Percentiles rank a stretch among this genome's conserved stretches.
Conservation (phyloP, 2,888 invertebrate species). For the Lucinisca nassula region DNA sequence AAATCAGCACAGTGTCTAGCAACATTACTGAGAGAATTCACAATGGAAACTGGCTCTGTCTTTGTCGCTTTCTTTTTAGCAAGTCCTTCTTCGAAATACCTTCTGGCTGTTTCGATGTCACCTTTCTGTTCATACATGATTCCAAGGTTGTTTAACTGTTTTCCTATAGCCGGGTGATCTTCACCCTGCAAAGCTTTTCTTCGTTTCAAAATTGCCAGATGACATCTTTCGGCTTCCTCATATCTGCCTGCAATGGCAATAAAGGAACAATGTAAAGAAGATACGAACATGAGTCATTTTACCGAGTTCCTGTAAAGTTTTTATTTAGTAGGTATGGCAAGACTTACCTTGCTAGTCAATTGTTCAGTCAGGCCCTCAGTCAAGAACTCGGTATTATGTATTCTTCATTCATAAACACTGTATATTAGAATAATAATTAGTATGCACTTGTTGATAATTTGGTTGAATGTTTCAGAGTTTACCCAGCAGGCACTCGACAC, state of each 20-base stretch:
- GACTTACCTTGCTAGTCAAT: too few species aligned
- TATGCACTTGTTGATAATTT: too few species aligned
- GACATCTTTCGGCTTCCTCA: slow-evolving; percentile 71
- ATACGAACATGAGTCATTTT: too few species aligned
- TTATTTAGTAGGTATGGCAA: too few species aligned
- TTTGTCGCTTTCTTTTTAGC: slow-evolving; percentile 65
- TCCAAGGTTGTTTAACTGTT: slow-evolving; percentile 76
- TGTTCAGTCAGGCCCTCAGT: too few species aligned
- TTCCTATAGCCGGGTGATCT: slow-evolving; percentile 63
- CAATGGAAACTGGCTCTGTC: slow-evolving; percentile 57
- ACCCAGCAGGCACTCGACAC: too few species aligned
- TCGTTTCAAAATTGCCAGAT: slow-evolving; percentile 56
- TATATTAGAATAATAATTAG: too few species aligned
- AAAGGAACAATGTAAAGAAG: too few species aligned
- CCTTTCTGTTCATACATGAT: slow-evolving; percentile 70
- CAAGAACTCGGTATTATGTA: too few species aligned
- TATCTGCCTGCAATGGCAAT: slow-evolving; percentile 68
- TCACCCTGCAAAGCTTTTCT: slow-evolving; percentile 43
- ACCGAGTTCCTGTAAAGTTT: too few species aligned
- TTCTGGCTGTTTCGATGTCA: slow-evolving; percentile 65
- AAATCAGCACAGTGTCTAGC: slow-evolving; percentile 47
- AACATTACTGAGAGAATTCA: slow-evolving; percentile 71
- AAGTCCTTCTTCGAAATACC: slow-evolving; percentile 69
- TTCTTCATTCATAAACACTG: too few species aligned
- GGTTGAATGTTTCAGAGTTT: too few species aligned